Conservation (phyloP, 1,140 invertebrate species). For the Archivesica marissinica region DNA sequence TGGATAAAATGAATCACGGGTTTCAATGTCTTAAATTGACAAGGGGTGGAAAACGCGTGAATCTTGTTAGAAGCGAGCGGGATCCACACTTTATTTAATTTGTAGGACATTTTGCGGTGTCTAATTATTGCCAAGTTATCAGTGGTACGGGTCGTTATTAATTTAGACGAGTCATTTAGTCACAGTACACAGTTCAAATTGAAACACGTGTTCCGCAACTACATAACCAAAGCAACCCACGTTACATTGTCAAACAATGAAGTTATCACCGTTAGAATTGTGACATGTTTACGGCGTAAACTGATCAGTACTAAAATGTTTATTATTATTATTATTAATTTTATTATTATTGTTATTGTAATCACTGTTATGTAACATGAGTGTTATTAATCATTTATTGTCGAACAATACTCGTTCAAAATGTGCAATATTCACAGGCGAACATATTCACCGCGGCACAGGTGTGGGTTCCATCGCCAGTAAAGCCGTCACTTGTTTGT, state of each 20-base stretch:
- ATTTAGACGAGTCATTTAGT: constrained; percentile 38
- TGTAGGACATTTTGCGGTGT: constrained; percentile 48
- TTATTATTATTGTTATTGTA: no score
- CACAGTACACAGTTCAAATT: background rate
- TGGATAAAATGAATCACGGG: constrained; percentile 53
- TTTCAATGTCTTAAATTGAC: constrained; percentile 53
- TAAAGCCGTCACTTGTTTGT: no score
- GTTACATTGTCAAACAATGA: background rate
- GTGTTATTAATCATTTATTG: no score
- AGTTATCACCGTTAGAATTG: background rate
- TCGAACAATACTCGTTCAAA: no score
- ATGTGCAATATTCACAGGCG: no score
- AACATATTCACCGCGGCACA: no score
- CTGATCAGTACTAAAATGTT: background rate
- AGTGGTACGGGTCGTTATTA: constrained; percentile 56
- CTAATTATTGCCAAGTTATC: constrained; percentile 38
- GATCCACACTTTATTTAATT: constrained; percentile 58
- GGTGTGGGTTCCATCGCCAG: no score
- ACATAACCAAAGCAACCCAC: background rate
- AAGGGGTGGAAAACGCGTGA: constrained; percentile 31
- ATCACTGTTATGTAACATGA: no score
- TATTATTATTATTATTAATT: no score
- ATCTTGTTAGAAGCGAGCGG: constrained; percentile 47
- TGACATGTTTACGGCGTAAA: background rate
- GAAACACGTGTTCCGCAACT: constrained; percentile 34